A percentile compares a stretch with the other conserved stretches of the same genome.
Conservation (phyloP, 1,140 invertebrate genomes). For the Colletes gigas region DNA sequence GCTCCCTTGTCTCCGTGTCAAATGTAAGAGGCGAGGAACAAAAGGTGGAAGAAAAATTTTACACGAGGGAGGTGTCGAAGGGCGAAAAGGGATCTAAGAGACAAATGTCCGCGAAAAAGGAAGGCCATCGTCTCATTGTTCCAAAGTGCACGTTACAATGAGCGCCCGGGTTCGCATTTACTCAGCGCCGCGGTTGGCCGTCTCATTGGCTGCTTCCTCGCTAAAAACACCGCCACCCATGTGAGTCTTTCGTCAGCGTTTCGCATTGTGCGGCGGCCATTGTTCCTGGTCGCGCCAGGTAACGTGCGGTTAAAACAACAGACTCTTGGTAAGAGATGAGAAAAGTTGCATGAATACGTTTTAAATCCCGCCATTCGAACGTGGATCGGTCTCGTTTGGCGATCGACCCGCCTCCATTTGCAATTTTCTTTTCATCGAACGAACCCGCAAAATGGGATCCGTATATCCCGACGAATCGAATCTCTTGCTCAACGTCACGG, state of each 20-base stretch:
- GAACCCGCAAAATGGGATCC: no score
- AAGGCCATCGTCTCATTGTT: conserved; percentile 49
- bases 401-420: no score
- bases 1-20: not conserved
- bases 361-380: no score
- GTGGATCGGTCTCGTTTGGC: no score
- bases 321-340: not conserved
- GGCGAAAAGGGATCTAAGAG: not conserved
- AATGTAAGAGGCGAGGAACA: conserved; percentile 8
- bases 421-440: no score
- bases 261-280: conserved; percentile 35
- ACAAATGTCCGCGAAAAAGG: not conserved
- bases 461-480: no score
- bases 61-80: conserved; percentile 3
- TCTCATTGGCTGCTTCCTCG: conserved; percentile 41
- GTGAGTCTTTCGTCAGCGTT: conserved; percentile 42
- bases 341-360: not conserved
- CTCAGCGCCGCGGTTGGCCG: conserved; percentile 12
- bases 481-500: no score
- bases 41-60: conserved; percentile 13
- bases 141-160: conserved; percentile 45
- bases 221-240: conserved; percentile 41
- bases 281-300: conserved; percentile 29
- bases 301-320: not conserved
- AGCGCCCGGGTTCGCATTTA: conserved; percentile 33